Base-by-base conservation (phyloP, 1,140 invertebrate genomes). In the Melitaea cinxia region DNA sequence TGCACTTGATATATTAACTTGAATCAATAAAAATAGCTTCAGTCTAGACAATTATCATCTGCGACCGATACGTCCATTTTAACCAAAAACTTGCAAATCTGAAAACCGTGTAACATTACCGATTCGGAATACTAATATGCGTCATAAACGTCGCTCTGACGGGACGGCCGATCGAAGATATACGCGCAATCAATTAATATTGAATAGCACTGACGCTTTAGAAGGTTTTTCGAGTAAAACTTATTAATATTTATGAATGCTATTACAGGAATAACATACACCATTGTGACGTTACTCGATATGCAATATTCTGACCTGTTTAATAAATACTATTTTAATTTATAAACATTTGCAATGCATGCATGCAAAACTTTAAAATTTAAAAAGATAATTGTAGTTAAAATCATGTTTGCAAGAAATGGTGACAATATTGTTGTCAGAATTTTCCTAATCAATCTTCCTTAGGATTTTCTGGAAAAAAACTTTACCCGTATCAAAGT, bases 91-190 rank as follows among this genome's bases (percentile, higher is more conserved):
- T 67, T 74, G 24, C 24, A 26, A 76, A 77, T 70, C 65, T 54
- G 70, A 65, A 69, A 69, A 70, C 68, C 74, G 47, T 77, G 77
- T 77, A 64, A 65, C 61, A 81, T 81, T 83, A 80, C 60, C 75
- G 80, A 81, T 78, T 83, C 80, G 73, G 70, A 75, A 69, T 63
- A 65, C 57, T 30, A 67, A 65, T 59, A 57, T 58, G 49, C 52
- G 56, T 62, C 42, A 26, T 26, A 21, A 63, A 72, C 63, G 54
- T n/a, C n/a, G n/a, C n/a, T n/a, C n/a, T n/a, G 65, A 68, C 7
- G 42, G 23, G 23, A 37, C 35, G 12, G 12, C n/a, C 35, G 4
- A 37, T 37, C 35, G 35, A 65, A 50, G 63, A 52, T 65, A 65
- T 65, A 55, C 39, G 28, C 47, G 62, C 23, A 65, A 65, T 65